Conservation (phyloP, 2,113 vertebrate genomes). For the Phainopepla nitens region DNA sequence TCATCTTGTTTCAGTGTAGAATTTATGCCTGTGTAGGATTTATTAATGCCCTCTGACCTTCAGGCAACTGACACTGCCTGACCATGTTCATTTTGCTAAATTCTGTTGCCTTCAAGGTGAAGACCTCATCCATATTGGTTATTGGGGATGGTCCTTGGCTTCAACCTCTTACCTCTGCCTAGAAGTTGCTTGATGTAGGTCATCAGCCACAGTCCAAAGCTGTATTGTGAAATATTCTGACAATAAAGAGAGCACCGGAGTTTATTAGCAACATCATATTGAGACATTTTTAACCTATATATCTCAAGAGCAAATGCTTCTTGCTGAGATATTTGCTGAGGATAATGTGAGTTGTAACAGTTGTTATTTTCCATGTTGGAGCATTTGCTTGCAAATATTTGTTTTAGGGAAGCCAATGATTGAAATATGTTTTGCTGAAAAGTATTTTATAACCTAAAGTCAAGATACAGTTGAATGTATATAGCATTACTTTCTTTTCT, state of each 20-base stretch:
- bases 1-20: neutral
- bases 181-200: neutral
- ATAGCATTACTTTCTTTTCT: neutral
- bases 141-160: neutral
- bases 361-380: neutral
- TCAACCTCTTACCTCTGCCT: neutral
- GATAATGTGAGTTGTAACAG: neutral
- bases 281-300: neutral
- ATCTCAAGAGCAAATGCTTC: neutral
- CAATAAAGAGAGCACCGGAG: neutral
- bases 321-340: neutral
- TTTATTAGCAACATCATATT: neutral
- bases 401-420: neutral
- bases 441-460: neutral
- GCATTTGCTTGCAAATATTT: neutral
- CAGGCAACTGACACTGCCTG: neutral
- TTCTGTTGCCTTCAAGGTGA: neutral
- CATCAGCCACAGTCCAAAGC: neutral
- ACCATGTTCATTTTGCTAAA: neutral
- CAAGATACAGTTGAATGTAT: neutral
- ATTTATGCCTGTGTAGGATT: neutral
- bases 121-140: neutral
- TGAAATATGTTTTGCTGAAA: neutral
- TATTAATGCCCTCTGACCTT: neutral
- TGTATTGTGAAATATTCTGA: neutral